These are phyloP conservation scores for Alauda arvensis DNA, from an alignment of 2,797 vertebrate genomes.

Conservation along the genomic window DNA sequence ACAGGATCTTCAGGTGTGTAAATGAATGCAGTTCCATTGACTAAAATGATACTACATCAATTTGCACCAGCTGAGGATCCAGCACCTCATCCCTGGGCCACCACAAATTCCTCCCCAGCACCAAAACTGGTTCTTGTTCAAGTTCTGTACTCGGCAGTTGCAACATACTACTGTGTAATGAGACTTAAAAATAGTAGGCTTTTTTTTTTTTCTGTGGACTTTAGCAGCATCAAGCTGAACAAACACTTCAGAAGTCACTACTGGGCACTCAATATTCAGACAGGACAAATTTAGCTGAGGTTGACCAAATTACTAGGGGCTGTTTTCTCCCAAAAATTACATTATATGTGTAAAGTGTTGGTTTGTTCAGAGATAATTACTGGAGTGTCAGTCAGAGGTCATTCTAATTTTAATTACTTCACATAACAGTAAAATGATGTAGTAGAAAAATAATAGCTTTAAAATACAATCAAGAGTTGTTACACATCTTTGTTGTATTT, in stretches of 20 bases:
- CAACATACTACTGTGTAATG: not conserved
- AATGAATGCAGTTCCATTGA: not conserved
- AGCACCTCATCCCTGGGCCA: not conserved
- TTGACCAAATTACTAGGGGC: constrained; percentile 29
- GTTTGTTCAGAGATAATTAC: constrained; percentile 63
- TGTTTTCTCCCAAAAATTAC: constrained; percentile 6
- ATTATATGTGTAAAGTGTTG: not conserved
- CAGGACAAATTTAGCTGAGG: not conserved
- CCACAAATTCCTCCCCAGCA: not conserved
- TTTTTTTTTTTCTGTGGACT: not conserved
- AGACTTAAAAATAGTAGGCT: not conserved
- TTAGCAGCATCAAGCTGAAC: constrained; percentile 18
- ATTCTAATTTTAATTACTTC: constrained; percentile 69
- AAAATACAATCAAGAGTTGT: constrained; percentile 68
- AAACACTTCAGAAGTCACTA: constrained; percentile 6
- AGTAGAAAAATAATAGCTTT: constrained; percentile 64
- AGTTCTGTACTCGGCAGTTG: constrained; percentile 3
- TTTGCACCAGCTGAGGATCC: constrained; percentile 14
- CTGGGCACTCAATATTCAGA: not conserved
- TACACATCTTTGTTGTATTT: constrained; percentile 63
- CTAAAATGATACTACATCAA: not conserved
- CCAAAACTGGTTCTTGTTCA: not conserved
- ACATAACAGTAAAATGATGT: constrained; percentile 62
- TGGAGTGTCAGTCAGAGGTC: constrained; percentile 69
- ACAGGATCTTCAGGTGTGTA: constrained; percentile 7